phyloP scores from a whole-genome alignment of 2,888 invertebrate genomes.

The Operophtera brumata region DNA sequence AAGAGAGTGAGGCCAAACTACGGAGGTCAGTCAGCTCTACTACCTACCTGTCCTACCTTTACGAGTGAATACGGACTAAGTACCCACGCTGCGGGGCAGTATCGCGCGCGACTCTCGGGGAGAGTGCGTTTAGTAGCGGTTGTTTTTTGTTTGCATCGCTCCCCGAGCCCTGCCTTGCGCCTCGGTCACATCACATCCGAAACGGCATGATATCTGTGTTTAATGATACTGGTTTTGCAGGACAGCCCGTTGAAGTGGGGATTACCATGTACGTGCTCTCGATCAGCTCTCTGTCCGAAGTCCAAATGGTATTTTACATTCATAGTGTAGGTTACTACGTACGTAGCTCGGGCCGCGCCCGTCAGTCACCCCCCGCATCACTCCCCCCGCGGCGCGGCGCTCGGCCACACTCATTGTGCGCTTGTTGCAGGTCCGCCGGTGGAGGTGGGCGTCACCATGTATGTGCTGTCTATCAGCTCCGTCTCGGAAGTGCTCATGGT shows the following conservation, averaged over 20 bases:
- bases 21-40: conserved; percentile 84
- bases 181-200: neutral
- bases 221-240: conserved; percentile 65
- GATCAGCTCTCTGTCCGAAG: conserved; percentile 92
- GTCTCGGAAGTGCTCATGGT: conserved; percentile 99
- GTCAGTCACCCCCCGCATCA: conserved; percentile 28
- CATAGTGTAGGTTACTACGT: conserved; percentile 9
- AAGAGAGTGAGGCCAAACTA: conserved; percentile 98
- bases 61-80: too few relatives aligned
- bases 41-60: neutral
- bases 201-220: conserved; percentile 12
- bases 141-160: neutral
- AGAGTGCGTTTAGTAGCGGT: neutral
- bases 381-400: conserved; percentile 24
- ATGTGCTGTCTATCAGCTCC: conserved; percentile 99
- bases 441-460: conserved; percentile 99
- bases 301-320: conserved; percentile 82
- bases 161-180: neutral
- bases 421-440: conserved; percentile 95
- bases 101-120: neutral
- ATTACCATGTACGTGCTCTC: conserved; percentile 92
- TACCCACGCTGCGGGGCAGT: too few relatives aligned
- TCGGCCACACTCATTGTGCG: conserved; percentile 87
- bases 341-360: conserved; percentile 24
- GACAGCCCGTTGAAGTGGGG: conserved; percentile 90